phyloP scores from a whole-genome alignment of 1,140 invertebrate species.

The Acromyrmex heyeri region DNA sequence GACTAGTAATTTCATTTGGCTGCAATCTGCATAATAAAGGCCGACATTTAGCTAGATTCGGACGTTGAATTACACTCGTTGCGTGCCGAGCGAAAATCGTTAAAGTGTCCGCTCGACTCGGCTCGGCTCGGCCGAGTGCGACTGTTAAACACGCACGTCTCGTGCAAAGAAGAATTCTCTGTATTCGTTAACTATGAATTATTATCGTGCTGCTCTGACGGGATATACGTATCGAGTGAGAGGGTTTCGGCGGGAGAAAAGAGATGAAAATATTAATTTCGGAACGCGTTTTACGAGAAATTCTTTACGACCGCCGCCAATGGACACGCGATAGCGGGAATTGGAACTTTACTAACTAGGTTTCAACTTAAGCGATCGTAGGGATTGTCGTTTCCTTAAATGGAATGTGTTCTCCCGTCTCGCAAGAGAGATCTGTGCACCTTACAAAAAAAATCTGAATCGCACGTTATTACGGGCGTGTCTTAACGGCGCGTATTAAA shows the following conservation, averaged over 20 bases:
- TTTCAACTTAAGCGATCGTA: constrained; percentile 40
- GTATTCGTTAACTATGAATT: constrained; percentile 39
- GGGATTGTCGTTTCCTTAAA: constrained; percentile 42
- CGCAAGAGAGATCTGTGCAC: neutral
- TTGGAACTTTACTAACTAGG: constrained; percentile 58
- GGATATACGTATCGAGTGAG: constrained; percentile 39
- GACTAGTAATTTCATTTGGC: constrained; percentile 61
- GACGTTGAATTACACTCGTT: constrained; percentile 61
- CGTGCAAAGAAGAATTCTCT: constrained; percentile 32
- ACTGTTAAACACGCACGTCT: constrained; percentile 33
- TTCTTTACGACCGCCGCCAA: neutral
- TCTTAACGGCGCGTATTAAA: constrained; percentile 20
- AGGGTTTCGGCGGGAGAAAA: neutral
- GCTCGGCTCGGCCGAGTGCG: neutral
- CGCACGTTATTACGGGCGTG: neutral
- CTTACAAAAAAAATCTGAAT: constrained; percentile 7
- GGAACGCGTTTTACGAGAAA: neutral
- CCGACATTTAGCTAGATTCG: constrained; percentile 62
- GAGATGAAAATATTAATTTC: constrained; percentile 36
- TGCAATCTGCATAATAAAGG: constrained; percentile 63
- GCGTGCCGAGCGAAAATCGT: constrained; percentile 55
- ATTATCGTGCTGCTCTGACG: constrained; percentile 43
- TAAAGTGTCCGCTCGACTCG: constrained; percentile 42
- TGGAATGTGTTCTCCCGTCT: neutral
- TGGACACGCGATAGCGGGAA: constrained; percentile 27